A percentile compares a stretch with the other conserved stretches of the same genome.
These are phyloP conservation scores for Galagoides demidoff DNA, from an alignment of 2,797 vertebrate genomes.

Conservation along the genomic window DNA sequence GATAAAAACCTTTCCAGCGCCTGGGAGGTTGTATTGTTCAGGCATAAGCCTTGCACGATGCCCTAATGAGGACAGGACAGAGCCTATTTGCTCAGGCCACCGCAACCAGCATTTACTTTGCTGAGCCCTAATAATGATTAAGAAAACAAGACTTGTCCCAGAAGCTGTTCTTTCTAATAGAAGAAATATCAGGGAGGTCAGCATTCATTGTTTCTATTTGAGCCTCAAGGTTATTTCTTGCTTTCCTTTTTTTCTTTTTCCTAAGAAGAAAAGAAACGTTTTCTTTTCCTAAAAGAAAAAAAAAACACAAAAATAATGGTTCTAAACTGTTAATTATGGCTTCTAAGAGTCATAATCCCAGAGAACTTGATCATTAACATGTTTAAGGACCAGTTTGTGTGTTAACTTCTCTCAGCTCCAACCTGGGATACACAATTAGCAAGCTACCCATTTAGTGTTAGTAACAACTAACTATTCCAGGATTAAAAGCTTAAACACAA, in stretches of 20 bases:
- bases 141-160: constrained; percentile 11
- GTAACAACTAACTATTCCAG: constrained; percentile 86
- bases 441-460: constrained; percentile 86
- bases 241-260: neutral
- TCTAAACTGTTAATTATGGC: constrained; percentile 84
- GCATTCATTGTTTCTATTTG: constrained; percentile 7
- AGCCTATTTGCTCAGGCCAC: neutral
- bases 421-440: constrained; percentile 85
- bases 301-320: constrained; percentile 74
- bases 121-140: neutral
- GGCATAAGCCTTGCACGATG: neutral
- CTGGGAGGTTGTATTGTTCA: neutral
- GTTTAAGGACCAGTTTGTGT: constrained; percentile 85
- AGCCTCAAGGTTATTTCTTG: constrained; percentile 63
- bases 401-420: constrained; percentile 83
- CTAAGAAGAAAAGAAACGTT: too few relatives aligned
- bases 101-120: neutral
- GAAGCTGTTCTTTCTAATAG: neutral
- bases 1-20: neutral
- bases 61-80: neutral
- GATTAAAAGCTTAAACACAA: constrained; percentile 88
- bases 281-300: neutral
- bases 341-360: constrained; percentile 84
- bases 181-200: neutral
- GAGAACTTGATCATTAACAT: constrained; percentile 85